A percentile compares a stretch with the other conserved stretches of the same genome.
Conservation (phyloP, 2,797 vertebrate genomes). For the Coracias cyanogaster region DNA sequence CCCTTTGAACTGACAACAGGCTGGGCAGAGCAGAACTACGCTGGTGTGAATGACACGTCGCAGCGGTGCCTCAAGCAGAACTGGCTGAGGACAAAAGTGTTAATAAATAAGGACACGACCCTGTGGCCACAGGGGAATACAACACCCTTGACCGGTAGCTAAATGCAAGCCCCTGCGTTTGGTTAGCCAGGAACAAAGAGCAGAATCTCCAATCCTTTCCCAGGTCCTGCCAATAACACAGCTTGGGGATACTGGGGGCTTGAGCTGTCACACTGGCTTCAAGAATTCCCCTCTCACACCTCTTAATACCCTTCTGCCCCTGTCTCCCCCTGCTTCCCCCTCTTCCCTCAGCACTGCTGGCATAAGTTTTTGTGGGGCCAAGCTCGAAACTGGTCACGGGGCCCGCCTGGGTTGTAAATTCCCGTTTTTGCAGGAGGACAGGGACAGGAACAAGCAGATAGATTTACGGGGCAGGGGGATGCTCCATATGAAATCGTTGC, state of each 20-base stretch:
- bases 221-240: not conserved
- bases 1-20: constrained; percentile 29
- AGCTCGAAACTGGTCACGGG: not conserved
- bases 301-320: not conserved
- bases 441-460: not conserved
- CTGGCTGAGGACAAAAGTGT: not conserved
- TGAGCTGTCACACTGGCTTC: not conserved
- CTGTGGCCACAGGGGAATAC: not conserved
- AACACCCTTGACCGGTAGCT: not conserved
- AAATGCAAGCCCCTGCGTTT: not conserved
- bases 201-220: not conserved
- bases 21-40: not conserved
- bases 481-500: not conserved
- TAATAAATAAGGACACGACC: constrained; percentile 9
- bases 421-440: not conserved
- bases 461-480: not conserved
- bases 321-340: not conserved
- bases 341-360: not conserved
- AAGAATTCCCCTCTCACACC: not conserved
- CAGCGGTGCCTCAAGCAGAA: not conserved
- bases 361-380: not conserved
- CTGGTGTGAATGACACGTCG: not conserved
- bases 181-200: constrained; percentile 30
- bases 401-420: not conserved
- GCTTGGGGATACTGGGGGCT: not conserved